These are phyloP conservation scores for Caradrina clavipalpis DNA, from an alignment of 2,888 invertebrate genomes.

Conservation along the genomic window DNA sequence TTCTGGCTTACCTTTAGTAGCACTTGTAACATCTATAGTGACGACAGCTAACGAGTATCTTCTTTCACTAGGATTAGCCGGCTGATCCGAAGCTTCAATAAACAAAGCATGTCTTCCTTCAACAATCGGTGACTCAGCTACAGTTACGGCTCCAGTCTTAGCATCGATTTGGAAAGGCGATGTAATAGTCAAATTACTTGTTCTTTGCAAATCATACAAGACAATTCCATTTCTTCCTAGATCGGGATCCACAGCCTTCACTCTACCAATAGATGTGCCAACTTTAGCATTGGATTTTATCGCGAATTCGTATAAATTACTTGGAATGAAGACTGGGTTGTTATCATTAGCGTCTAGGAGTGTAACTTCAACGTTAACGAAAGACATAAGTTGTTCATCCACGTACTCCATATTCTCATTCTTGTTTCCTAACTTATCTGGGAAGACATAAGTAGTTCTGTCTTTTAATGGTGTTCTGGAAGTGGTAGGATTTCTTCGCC, in stretches of 20 bases:
- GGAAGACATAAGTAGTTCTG: conserved; percentile 87
- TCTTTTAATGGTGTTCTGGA: conserved; percentile 75
- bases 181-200: conserved; percentile 92
- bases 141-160: conserved; percentile 93
- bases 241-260: conserved; percentile 96
- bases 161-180: conserved; percentile 94
- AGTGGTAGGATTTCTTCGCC: conserved; percentile 78
- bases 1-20: conserved; percentile 82
- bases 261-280: conserved; percentile 94
- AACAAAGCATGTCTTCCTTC: conserved; percentile 95
- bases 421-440: conserved; percentile 83
- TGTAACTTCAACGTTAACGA: conserved; percentile 95
- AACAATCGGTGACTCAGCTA: conserved; percentile 92
- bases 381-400: conserved; percentile 87
- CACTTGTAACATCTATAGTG: conserved; percentile 93
- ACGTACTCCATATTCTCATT: conserved; percentile 85
- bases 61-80: conserved; percentile 95
- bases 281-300: conserved; percentile 93
- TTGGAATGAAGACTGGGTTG: conserved; percentile 96
- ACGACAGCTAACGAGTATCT: conserved; percentile 96
- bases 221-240: conserved; percentile 94
- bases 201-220: conserved; percentile 93
- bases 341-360: conserved; percentile 97
- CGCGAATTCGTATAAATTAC: conserved; percentile 95
- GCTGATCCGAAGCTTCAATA: conserved; percentile 96